phyloP scores from a whole-genome alignment of 2,113 vertebrate genomes.

The Sinocyclocheilus rhinocerous region DNA sequence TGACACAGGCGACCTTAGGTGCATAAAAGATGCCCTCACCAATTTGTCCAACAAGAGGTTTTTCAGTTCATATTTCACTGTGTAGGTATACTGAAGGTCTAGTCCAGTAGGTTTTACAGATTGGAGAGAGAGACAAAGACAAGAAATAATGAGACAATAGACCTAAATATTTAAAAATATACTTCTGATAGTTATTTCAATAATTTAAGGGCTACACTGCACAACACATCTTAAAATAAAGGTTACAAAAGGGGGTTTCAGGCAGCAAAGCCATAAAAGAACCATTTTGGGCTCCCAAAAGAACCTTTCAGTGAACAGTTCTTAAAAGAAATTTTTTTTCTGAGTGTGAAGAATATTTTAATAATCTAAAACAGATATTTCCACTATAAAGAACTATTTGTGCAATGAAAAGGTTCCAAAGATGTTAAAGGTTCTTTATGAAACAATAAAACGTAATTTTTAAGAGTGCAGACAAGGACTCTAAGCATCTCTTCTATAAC shows the following conservation, averaged over 20 bases:
- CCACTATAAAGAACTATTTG: neutral
- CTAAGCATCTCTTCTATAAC: neutral
- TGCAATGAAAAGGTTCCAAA: neutral
- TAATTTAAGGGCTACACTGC: neutral
- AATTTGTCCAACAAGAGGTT: constrained; percentile 78
- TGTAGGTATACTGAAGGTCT: constrained; percentile 82
- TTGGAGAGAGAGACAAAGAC: constrained; percentile 10
- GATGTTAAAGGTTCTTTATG: neutral
- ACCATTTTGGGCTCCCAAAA: neutral
- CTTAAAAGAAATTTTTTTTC: neutral
- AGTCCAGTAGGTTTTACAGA: constrained; percentile 27
- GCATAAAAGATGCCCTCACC: constrained; percentile 81
- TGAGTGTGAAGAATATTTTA: neutral
- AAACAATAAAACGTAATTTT: neutral
- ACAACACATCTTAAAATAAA: neutral
- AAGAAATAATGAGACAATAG: constrained; percentile 1
- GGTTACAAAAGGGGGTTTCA: too few relatives aligned
- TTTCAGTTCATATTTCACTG: constrained; percentile 80
- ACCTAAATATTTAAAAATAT: neutral
- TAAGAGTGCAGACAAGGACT: neutral
- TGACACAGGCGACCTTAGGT: constrained; percentile 71
- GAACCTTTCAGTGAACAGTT: neutral
- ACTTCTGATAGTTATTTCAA: neutral
- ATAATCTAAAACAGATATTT: neutral
- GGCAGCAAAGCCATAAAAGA: neutral